Evolutionary conservation across 2,888 invertebrate species (phyloP).

Genomic region (Xanthia togata): DNA sequence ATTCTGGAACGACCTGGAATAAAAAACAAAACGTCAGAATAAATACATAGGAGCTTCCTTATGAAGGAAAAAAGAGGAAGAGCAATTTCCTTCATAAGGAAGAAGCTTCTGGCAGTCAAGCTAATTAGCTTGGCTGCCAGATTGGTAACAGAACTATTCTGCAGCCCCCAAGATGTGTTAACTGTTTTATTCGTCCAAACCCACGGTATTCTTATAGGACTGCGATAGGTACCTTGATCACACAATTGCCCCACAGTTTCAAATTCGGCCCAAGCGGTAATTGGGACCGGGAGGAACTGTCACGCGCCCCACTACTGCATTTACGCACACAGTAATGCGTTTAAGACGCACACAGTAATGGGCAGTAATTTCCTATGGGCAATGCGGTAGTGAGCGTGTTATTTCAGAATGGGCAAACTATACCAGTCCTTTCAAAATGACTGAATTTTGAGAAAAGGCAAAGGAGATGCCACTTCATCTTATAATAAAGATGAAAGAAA

Average conservation of each 20-base stretch:
- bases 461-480: neutral
- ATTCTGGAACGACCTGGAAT: slow-evolving; percentile 88
- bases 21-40: neutral
- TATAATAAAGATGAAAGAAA: neutral
- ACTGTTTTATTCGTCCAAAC: neutral
- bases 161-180: neutral
- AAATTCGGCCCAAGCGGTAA: neutral
- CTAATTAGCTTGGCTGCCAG: neutral
- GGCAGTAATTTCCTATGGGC: too few relatives aligned
- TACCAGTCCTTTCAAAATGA: neutral
- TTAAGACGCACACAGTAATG: too few relatives aligned
- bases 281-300: neutral
- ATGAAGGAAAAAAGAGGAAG: neutral
- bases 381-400: too few relatives aligned
- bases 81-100: too few relatives aligned
- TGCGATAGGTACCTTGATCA: neutral
- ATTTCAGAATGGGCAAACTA: too few relatives aligned
- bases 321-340: too few relatives aligned
- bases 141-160: neutral
- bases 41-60: neutral
- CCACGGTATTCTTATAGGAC: neutral
- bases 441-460: neutral
- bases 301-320: too few relatives aligned
- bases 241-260: neutral
- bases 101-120: too few relatives aligned